A percentile compares a stretch with the other conserved stretches of the same genome.
Evolutionary conservation across 2,888 invertebrate species (phyloP).

Genomic region (Cyclophora albipunctata): DNA sequence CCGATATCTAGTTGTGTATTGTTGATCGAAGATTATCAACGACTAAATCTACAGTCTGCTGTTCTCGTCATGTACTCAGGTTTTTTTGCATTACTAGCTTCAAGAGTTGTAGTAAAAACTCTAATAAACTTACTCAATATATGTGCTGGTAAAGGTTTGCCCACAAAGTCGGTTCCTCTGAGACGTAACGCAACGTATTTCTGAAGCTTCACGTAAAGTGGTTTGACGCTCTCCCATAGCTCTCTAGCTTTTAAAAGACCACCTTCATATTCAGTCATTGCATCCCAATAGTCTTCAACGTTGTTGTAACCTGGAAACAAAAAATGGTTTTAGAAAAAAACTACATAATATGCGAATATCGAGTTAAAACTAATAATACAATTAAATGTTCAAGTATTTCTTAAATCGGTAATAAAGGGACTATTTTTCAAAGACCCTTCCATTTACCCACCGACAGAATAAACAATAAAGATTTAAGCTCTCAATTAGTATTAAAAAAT

Average conservation of each 20-base stretch:
- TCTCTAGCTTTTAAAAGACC: slow-evolving; percentile 66
- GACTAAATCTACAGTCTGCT: too few relatives aligned
- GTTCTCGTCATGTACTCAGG: too few relatives aligned
- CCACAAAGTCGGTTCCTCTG: slow-evolving; percentile 61
- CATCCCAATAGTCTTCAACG: slow-evolving; percentile 74
- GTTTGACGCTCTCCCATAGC: slow-evolving; percentile 72
- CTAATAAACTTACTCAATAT: slow-evolving; percentile 60
- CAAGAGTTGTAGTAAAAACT: too few relatives aligned
- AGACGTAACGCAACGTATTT: slow-evolving; percentile 67
- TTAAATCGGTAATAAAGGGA: neutral
- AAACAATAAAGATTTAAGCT: too few relatives aligned
- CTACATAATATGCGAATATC: too few relatives aligned
- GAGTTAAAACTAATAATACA: too few relatives aligned
- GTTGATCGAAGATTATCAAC: too few relatives aligned
- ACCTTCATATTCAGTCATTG: slow-evolving; percentile 66
- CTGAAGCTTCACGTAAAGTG: slow-evolving; percentile 72
- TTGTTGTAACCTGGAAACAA: slow-evolving; percentile 46
- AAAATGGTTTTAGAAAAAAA: neutral
- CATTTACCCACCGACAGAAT: too few relatives aligned
- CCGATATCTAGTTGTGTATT: too few relatives aligned
- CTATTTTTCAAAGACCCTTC: too few relatives aligned
- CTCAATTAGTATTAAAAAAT: too few relatives aligned
- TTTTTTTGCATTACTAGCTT: too few relatives aligned
- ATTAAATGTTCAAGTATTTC: neutral
- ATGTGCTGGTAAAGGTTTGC: slow-evolving; percentile 64